A percentile compares a stretch with the other conserved stretches of the same genome.
Conservation (phyloP, 2,797 vertebrate genomes). For the Hydrolagus colliei region DNA sequence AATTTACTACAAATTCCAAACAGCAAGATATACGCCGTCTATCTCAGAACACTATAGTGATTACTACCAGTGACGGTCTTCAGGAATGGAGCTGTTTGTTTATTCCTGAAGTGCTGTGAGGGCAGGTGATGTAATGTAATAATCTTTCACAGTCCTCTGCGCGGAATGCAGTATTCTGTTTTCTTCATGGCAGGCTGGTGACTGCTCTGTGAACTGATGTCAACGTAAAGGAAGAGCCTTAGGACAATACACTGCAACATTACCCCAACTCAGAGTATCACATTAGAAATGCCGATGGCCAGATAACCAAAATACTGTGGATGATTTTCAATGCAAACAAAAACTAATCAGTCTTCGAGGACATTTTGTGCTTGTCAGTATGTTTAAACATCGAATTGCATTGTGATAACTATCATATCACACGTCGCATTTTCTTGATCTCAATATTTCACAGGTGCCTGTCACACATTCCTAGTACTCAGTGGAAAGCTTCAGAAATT, state of each 20-base stretch:
- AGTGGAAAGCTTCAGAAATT: not conserved
- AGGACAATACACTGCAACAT: not conserved
- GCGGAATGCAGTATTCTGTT: no score
- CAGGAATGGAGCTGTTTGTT: not conserved
- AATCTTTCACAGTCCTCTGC: not conserved
- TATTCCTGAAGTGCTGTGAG: constrained; percentile 11
- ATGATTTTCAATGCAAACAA: not conserved
- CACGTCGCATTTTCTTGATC: not conserved
- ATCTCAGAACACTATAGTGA: not conserved
- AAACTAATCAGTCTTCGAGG: not conserved
- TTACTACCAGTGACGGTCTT: not conserved
- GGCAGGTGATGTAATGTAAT: not conserved
- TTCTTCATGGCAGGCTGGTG: not conserved
- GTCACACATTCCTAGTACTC: no score
- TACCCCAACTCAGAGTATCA: not conserved
- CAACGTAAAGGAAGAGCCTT: not conserved
- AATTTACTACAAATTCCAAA: not conserved
- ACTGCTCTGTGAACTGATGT: not conserved
- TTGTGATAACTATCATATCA: not conserved
- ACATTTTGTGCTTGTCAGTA: not conserved
- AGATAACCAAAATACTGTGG: not conserved
- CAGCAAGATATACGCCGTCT: not conserved
- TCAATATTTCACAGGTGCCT: no score
- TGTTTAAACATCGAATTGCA: not conserved
- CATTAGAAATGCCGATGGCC: not conserved